Evolutionary conservation across 2,113 vertebrate species (phyloP).

Genomic region (Puffinus mauretanicus): DNA sequence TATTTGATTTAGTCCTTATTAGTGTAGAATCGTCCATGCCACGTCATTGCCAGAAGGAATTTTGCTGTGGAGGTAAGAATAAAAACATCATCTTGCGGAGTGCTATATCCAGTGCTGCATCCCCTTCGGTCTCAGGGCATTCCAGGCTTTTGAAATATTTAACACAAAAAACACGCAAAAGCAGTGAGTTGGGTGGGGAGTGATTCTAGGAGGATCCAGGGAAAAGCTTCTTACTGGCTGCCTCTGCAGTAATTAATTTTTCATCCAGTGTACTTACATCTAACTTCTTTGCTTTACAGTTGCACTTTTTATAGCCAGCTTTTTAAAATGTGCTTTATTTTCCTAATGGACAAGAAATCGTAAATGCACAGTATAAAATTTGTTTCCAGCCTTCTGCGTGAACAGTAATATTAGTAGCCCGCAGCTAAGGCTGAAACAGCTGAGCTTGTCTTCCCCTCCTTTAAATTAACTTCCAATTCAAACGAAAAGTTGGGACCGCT

Average conservation of each 20-base stretch:
- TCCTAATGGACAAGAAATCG: background rate
- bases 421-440: background rate
- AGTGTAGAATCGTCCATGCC: accelerated
- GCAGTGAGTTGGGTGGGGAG: background rate
- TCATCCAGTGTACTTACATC: background rate
- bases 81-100: accelerated
- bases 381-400: background rate
- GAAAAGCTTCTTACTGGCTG: background rate
- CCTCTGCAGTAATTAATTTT: background rate
- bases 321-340: background rate
- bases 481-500: background rate
- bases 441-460: background rate
- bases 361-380: background rate
- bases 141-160: background rate
- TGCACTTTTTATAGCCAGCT: background rate
- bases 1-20: background rate
- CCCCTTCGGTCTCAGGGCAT: accelerated
- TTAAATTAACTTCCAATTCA: background rate
- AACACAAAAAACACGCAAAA: background rate
- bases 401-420: background rate
- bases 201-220: background rate
- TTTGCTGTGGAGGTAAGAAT: background rate
- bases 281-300: background rate
- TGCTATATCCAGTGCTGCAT: background rate
- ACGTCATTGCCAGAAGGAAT: background rate